These are phyloP conservation scores for Allolobophora icterica DNA, from an alignment of 2,888 invertebrate genomes.

Conservation along the genomic window DNA sequence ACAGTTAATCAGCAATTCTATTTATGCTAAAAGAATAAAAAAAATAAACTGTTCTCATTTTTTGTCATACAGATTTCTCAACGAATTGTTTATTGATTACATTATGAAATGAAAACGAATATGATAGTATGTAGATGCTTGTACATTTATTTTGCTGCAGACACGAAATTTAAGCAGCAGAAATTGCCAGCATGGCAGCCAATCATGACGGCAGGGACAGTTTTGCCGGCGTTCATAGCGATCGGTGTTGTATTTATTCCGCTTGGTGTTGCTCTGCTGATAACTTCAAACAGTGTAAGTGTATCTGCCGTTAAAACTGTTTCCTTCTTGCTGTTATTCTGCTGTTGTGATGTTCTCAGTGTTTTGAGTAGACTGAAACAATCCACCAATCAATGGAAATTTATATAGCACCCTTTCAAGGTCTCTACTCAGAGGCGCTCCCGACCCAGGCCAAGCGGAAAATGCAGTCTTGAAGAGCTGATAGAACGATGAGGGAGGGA, in stretches of 20 bases:
- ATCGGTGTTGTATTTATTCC: slow-evolving; percentile 97
- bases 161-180: slow-evolving; percentile 63
- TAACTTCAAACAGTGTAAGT: slow-evolving; percentile 85
- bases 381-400: too few relatives aligned
- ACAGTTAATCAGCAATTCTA: not conserved
- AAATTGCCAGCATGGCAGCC: slow-evolving; percentile 84
- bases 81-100: not conserved
- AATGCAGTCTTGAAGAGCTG: too few relatives aligned
- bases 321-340: not conserved
- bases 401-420: too few relatives aligned
- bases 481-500: too few relatives aligned
- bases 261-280: slow-evolving; percentile 89
- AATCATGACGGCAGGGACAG: slow-evolving; percentile 94
- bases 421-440: too few relatives aligned
- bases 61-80: not conserved
- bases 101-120: not conserved
- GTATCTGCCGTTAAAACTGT: not conserved
- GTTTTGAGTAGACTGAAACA: not conserved
- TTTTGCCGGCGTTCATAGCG: slow-evolving; percentile 93
- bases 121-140: not conserved
- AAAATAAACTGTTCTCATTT: not conserved
- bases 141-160: slow-evolving; percentile 43
- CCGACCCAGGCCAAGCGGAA: too few relatives aligned
- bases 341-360: not conserved
- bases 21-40: not conserved